Evolutionary conservation across 2,797 vertebrate species (phyloP).

Genomic region (Picus viridis): DNA sequence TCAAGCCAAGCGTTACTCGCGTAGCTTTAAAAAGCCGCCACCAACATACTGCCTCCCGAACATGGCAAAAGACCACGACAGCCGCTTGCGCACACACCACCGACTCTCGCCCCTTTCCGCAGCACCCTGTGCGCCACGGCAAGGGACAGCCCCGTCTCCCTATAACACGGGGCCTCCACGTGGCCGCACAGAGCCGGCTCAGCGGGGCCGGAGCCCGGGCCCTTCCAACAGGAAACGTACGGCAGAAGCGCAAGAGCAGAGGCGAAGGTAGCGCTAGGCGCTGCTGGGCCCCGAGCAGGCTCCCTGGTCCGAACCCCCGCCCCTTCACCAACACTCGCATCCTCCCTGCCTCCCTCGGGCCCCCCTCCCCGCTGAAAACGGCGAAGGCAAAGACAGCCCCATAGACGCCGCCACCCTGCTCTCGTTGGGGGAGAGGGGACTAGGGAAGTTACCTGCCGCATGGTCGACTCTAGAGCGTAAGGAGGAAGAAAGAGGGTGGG

Average conservation of each 20-base stretch:
- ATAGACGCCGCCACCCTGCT: background rate
- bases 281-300: background rate
- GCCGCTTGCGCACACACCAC: fast-evolving
- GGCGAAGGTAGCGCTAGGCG: fast-evolving
- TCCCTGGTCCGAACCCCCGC: background rate
- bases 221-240: background rate
- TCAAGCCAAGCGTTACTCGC: background rate
- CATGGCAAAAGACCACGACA: fast-evolving
- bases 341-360: background rate
- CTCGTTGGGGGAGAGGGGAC: background rate
- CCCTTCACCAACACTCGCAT: background rate
- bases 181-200: background rate
- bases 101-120: fast-evolving
- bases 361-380: background rate
- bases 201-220: background rate
- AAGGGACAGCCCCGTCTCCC: background rate
- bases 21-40: fast-evolving
- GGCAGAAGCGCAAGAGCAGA: fast-evolving
- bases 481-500: background rate
- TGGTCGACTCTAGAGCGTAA: background rate
- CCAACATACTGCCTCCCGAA: fast-evolving
- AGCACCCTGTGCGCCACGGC: background rate
- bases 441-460: conserved; percentile 1
- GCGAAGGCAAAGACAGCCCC: background rate
- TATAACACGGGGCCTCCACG: background rate